Percentiles rank a stretch among this genome's conserved stretches.
Conservation (phyloP, 2,888 invertebrate genomes). For the Criorhina ranunculi region DNA sequence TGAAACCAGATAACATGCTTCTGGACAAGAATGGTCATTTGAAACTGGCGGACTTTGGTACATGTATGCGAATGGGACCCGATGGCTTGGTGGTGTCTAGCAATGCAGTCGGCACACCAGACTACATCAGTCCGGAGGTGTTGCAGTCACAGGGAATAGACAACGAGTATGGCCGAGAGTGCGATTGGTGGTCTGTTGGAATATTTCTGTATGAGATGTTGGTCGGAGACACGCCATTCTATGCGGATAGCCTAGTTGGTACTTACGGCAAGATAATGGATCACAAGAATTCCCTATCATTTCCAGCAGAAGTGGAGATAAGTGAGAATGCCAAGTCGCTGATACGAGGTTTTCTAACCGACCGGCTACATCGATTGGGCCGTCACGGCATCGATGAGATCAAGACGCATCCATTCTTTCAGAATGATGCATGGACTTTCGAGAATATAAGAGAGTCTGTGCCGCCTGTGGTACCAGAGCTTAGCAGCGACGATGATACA, state of each 20-base stretch:
- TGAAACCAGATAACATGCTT: constrained; percentile 99
- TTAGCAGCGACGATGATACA: constrained; percentile 98
- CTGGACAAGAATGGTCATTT: constrained; percentile 97
- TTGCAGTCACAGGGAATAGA: constrained; percentile 98
- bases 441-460: constrained; percentile 96
- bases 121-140: constrained; percentile 99
- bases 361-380: constrained; percentile 94
- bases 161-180: constrained; percentile 98
- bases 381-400: constrained; percentile 97
- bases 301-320: constrained; percentile 97
- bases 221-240: constrained; percentile 99
- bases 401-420: constrained; percentile 96
- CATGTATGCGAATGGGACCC: constrained; percentile 99
- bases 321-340: constrained; percentile 94
- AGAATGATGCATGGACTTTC: constrained; percentile 99
- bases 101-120: constrained; percentile 99
- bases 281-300: constrained; percentile 96
- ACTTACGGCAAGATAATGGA: constrained; percentile 99
- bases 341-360: constrained; percentile 97
- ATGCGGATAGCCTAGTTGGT: constrained; percentile 98
- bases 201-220: constrained; percentile 99
- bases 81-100: constrained; percentile 98
- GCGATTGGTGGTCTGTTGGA: constrained; percentile 99
- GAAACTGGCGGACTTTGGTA: constrained; percentile 99
- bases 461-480: constrained; percentile 98